phyloP scores from a whole-genome alignment of 1,140 invertebrate species.

The Dreissena rostriformis region DNA sequence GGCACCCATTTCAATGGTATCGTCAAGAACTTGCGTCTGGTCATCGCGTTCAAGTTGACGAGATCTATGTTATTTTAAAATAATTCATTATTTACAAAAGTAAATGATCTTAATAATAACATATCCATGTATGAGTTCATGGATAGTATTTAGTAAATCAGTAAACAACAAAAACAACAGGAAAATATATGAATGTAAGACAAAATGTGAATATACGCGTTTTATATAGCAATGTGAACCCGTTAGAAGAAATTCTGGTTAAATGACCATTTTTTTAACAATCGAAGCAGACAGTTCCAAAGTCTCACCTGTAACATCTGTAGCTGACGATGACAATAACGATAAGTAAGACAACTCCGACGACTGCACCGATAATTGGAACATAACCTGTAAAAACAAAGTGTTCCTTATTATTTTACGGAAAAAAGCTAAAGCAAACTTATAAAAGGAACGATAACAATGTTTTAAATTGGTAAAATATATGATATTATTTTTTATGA shows the following conservation, averaged over 20 bases:
- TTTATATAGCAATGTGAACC: not conserved
- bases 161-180: not conserved
- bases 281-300: not conserved
- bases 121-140: not conserved
- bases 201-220: not conserved
- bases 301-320: conserved; percentile 23
- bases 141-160: not conserved
- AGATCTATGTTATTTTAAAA: too few species aligned
- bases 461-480: not conserved
- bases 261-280: too few species aligned
- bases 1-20: too few species aligned
- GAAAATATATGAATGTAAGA: not conserved
- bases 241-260: not conserved
- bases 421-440: not conserved
- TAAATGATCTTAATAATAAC: too few species aligned
- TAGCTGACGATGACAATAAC: not conserved
- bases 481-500: not conserved
- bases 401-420: not conserved
- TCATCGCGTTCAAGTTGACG: too few species aligned
- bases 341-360: conserved; percentile 14
- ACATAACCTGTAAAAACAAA: not conserved
- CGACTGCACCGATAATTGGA: conserved; percentile 2
- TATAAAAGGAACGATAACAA: not conserved
- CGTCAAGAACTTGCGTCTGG: too few species aligned
- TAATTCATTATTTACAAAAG: too few species aligned